Base-by-base conservation (phyloP, 2,113 vertebrate species). In the Motacilla tschutschensis region DNA sequence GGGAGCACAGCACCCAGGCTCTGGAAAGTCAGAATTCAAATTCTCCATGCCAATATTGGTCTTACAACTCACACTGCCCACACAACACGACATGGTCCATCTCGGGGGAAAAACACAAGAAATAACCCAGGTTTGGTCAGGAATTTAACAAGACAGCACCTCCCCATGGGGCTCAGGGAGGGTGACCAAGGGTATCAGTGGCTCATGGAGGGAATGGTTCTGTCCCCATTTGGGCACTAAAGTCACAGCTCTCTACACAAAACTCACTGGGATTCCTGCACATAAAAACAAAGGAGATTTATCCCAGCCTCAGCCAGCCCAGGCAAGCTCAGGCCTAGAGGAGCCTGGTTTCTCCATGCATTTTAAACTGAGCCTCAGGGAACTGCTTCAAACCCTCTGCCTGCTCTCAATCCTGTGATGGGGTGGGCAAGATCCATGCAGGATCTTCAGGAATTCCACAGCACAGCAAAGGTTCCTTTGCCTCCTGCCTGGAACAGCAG, bases 41-140 rank as follows among this genome's bases (percentile, higher is more conserved):
- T 76, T 73, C 44, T 46, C 47, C 51, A 0, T 33, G 8, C 20
- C 50, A 72, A 0, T 1, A 12, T 35, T 73, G n/a, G 2, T 38
- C 47, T 62, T 29, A 38, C 21, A 82, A 18, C 35, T 63, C 48
- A 5, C 0, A 35, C 13, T 64, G 59, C 43, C 35, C 59, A 2
- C 5, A 5, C 14, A 28, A 14, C 14, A 17, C n/a, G 12, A 12
- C 8, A 12, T 16, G 12, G 5, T 25, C 31, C 15, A 15, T 20
- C 3, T 2, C 8, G 19, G 8, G 4, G 19, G 6, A 18, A 40
- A 72, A 55, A 43, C 1, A 40, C 3, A 55, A 31, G 28, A 55
- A 76, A 82, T 11, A 72, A 55, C 3, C 24, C 8, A 19, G 0
- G 35, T 64, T 71, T 55, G 31, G 11, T 19, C 43, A 54, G 19